A percentile compares a stretch with the other conserved stretches of the same genome.
phyloP scores from a whole-genome alignment of 1,140 invertebrate genomes.

The Batillaria attramentaria region DNA sequence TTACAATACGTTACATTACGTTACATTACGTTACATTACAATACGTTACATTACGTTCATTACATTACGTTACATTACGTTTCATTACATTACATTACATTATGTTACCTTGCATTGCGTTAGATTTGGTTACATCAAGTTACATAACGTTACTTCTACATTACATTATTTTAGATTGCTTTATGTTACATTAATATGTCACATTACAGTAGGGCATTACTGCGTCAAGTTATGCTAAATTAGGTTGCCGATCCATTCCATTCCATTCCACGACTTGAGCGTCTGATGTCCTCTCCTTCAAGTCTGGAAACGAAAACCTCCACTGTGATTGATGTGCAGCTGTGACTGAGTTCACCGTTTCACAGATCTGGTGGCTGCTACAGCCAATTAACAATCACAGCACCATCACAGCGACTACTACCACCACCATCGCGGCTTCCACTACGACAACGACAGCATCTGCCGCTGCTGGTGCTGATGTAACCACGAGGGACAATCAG shows the following conservation, averaged over 20 bases:
- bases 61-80: conserved; percentile 11
- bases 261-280: conserved; percentile 27
- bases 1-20: conserved; percentile 20
- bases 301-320: too few relatives aligned
- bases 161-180: conserved; percentile 10
- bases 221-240: conserved; percentile 3
- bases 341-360: too few relatives aligned
- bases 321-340: too few relatives aligned
- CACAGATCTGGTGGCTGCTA: too few relatives aligned
- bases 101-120: not conserved
- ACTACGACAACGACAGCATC: too few relatives aligned
- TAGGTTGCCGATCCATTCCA: not conserved
- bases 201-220: not conserved
- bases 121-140: conserved; percentile 17
- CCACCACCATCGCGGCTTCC: too few relatives aligned
- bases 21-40: conserved; percentile 17
- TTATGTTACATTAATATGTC: conserved; percentile 4
- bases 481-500: too few relatives aligned
- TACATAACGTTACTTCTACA: not conserved
- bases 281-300: too few relatives aligned
- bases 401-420: too few relatives aligned
- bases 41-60: conserved; percentile 3
- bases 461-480: too few relatives aligned
- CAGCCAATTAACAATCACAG: too few relatives aligned
- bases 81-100: conserved; percentile 13